Evolutionary conservation across 2,797 vertebrate genomes (phyloP).

Genomic region (Numenius phaeopus): DNA sequence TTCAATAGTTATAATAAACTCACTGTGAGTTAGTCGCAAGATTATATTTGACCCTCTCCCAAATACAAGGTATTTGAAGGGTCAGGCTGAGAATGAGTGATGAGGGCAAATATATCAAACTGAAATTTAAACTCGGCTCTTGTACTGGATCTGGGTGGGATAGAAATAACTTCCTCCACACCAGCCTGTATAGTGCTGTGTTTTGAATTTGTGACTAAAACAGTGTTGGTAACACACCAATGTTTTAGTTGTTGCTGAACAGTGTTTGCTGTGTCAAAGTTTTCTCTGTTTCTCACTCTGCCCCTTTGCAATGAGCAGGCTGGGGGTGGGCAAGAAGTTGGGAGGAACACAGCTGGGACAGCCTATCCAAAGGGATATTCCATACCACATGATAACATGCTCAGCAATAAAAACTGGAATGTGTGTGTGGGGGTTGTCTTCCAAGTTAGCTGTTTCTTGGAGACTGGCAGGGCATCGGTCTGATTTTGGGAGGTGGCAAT

Average conservation of each 20-base stretch:
- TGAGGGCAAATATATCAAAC: neutral
- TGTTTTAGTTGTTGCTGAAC: no score
- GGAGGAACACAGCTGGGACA: no score
- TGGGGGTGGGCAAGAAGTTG: neutral
- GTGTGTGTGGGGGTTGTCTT: fast-evolving
- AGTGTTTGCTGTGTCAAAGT: no score
- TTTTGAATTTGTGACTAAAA: no score
- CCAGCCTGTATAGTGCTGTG: neutral
- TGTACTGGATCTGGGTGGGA: neutral
- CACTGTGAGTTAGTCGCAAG: neutral
- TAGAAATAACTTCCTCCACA: neutral
- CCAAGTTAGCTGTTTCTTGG: neutral
- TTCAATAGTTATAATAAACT: neutral
- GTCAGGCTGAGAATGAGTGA: neutral
- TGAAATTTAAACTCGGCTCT: neutral
- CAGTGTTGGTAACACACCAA: no score
- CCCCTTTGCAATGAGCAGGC: fast-evolving
- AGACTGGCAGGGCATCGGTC: neutral
- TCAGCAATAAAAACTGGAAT: neutral
- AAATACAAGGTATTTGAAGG: neutral
- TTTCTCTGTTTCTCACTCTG: neutral
- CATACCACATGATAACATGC: no score
- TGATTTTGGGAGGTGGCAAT: fast-evolving
- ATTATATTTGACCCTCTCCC: neutral
- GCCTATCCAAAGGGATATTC: no score